phyloP scores from a whole-genome alignment of 2,797 vertebrate genomes.

The Mallotus villosus region DNA sequence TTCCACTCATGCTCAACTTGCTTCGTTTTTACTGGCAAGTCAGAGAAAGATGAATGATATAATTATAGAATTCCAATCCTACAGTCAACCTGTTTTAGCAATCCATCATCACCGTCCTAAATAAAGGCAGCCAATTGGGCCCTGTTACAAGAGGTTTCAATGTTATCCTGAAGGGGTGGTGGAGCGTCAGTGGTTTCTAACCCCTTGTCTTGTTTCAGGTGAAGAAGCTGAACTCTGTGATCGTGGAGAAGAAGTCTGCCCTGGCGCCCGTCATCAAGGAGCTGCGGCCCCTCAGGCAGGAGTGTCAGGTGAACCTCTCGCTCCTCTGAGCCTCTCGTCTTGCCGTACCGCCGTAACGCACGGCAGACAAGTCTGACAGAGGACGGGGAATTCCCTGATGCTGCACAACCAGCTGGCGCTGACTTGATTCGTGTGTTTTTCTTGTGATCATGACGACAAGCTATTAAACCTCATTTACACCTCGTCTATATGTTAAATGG shows the following conservation, averaged over 20 bases:
- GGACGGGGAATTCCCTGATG: not conserved
- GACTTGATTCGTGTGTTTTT: constrained; percentile 3
- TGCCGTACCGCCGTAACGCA: too few relatives aligned
- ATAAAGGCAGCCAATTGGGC: constrained; percentile 16
- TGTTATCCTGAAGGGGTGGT: constrained; percentile 19
- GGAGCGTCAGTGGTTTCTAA: not conserved
- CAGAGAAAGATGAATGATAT: not conserved
- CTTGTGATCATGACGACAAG: constrained; percentile 19
- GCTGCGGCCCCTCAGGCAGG: constrained; percentile 87
- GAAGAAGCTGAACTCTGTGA: constrained; percentile 87
- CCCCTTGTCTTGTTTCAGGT: constrained; percentile 75
- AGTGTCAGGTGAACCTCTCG: constrained; percentile 79
- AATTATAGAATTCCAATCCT: not conserved
- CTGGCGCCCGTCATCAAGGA: constrained; percentile 94
- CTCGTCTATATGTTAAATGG: constrained; percentile 57
- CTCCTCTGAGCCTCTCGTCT: not conserved
- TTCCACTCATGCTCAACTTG: not conserved
- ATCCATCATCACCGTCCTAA: constrained; percentile 13
- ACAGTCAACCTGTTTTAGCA: constrained; percentile 21
- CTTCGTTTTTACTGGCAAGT: not conserved
- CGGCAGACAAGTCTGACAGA: constrained; percentile 16
- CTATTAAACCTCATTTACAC: constrained; percentile 56
- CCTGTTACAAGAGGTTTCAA: constrained; percentile 17
- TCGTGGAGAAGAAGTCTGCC: constrained; percentile 89
- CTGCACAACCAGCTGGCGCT: constrained; percentile 2